These are phyloP conservation scores for Silurus glanis DNA, from an alignment of 2,113 vertebrate genomes.

Conservation along the genomic window DNA sequence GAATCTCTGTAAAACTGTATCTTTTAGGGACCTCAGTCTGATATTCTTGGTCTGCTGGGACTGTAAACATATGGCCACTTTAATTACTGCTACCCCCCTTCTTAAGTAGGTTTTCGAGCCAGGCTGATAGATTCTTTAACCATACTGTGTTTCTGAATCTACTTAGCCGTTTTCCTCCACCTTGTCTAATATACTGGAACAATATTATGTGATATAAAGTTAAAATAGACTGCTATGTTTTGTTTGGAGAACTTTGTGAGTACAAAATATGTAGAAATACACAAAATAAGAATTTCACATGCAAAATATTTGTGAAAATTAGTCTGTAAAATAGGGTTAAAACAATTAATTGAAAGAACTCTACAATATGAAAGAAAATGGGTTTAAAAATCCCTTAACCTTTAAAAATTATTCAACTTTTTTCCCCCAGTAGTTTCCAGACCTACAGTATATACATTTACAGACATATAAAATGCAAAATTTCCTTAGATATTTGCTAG, in stretches of 20 bases:
- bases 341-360: neutral
- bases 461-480: too few relatives aligned
- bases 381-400: neutral
- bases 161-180: neutral
- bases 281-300: neutral
- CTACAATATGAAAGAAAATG: neutral
- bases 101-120: neutral
- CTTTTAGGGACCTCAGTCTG: neutral
- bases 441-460: too few relatives aligned
- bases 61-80: conserved; percentile 9
- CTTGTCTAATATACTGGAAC: neutral
- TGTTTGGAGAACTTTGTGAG: neutral
- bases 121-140: conserved; percentile 14
- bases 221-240: neutral
- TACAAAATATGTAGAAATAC: neutral
- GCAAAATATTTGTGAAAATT: neutral
- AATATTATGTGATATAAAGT: neutral
- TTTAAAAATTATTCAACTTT: neutral
- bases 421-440: too few relatives aligned
- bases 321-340: neutral
- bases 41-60: neutral
- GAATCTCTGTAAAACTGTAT: neutral
- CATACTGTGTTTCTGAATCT: neutral
- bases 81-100: neutral
- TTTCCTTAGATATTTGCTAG: too few relatives aligned